Percentiles rank a stretch among this genome's conserved stretches.
These are phyloP conservation scores for Brachyistius frenatus DNA, from an alignment of 2,113 vertebrate genomes.

Conservation along the genomic window DNA sequence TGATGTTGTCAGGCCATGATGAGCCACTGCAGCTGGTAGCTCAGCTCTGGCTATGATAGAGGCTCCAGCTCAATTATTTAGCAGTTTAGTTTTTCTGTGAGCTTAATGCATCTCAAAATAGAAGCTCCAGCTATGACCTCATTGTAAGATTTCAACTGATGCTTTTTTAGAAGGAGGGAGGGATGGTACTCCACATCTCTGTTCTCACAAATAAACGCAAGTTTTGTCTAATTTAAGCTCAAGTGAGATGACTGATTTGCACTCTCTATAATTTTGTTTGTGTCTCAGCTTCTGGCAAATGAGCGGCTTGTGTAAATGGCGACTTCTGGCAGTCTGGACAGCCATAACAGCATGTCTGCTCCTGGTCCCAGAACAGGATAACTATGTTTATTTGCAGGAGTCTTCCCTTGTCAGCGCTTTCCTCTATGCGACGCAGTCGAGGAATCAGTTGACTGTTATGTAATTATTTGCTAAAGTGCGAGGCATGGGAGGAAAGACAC, in stretches of 20 bases:
- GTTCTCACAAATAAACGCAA: not conserved
- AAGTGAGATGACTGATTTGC: not conserved
- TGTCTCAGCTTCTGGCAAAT: not conserved
- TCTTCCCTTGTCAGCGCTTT: not conserved
- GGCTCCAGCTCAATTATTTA: constrained; percentile 81
- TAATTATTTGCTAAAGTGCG: constrained; percentile 48
- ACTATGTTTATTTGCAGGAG: not conserved
- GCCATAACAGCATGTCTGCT: not conserved
- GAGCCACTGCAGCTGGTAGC: constrained; percentile 24
- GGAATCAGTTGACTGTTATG: constrained; percentile 18
- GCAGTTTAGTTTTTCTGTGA: constrained; percentile 63
- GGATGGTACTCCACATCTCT: not conserved
- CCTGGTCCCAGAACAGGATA: not conserved
- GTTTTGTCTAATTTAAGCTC: not conserved
- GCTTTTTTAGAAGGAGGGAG: constrained; percentile 29
- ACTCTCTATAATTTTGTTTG: not conserved
- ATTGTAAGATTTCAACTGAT: constrained; percentile 65
- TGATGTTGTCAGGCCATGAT: constrained; percentile 48
- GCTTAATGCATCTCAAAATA: constrained; percentile 82
- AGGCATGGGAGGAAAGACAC: constrained; percentile 7
- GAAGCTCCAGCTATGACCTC: constrained; percentile 69
- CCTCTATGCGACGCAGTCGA: constrained; percentile 6
- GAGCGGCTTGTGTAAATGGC: not conserved
- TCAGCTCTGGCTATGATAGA: constrained; percentile 46
- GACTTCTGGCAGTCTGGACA: not conserved